Conservation (phyloP, 1,140 invertebrate species). For the Drosophila sp. region DNA sequence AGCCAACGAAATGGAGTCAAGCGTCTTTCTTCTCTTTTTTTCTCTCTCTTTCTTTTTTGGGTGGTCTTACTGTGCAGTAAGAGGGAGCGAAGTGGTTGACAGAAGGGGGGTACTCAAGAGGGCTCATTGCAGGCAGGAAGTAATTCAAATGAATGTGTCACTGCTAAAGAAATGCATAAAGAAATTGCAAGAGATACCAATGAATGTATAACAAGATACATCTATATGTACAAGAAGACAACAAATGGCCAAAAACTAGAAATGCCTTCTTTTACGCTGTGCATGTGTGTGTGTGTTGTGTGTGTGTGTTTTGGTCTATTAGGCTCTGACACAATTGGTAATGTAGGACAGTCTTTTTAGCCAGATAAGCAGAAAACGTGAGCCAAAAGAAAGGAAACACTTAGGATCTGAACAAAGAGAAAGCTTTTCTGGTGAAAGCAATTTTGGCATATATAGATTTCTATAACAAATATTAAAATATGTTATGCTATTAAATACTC, state of each 20-base stretch:
- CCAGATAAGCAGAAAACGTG: conserved; percentile 33
- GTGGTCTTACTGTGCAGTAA: background rate
- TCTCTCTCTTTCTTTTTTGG: conserved; percentile 18
- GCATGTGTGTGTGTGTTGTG: background rate
- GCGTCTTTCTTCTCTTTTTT: conserved; percentile 20
- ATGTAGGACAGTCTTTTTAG: conserved; percentile 5
- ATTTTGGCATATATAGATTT: conserved; percentile 5
- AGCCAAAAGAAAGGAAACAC: conserved; percentile 10
- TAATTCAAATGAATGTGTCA: conserved; percentile 67
- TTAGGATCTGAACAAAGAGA: conserved; percentile 5
- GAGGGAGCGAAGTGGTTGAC: background rate
- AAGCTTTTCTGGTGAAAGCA: conserved; percentile 27
- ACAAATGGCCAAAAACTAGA: conserved; percentile 38
- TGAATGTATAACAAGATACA: conserved; percentile 33
- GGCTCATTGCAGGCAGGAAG: conserved; percentile 60
- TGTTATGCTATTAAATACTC: background rate
- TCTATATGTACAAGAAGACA: conserved; percentile 20
- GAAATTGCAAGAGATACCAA: conserved; percentile 50
- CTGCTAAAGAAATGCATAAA: conserved; percentile 52
- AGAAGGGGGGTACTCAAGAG: background rate
- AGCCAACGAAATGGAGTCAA: conserved; percentile 58
- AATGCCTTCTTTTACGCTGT: background rate
- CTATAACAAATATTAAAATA: background rate
- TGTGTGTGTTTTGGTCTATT: conserved; percentile 5
- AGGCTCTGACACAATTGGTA: conserved; percentile 32